Conservation (phyloP, 2,888 invertebrate genomes). For the Cryptosula pallasiana region DNA sequence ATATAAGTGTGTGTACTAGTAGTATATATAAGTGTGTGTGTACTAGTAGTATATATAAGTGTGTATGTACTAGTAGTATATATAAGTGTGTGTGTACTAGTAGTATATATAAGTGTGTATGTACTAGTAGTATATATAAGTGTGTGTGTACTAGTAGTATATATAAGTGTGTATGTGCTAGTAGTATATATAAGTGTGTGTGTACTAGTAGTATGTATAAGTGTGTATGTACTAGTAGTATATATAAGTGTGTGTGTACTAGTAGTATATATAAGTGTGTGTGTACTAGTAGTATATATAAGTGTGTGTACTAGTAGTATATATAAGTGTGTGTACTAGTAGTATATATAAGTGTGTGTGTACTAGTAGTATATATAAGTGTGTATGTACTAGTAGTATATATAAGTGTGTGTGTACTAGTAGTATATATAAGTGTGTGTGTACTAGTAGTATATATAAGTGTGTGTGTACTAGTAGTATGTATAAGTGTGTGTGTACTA, state of each 20-base stretch:
- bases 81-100: neutral
- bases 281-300: neutral
- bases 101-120: neutral
- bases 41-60: too few species aligned
- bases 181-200: neutral
- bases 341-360: too few species aligned
- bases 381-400: constrained; percentile 36
- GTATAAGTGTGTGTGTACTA: too few species aligned
- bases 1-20: too few species aligned
- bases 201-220: neutral
- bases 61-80: neutral
- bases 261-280: too few species aligned
- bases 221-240: too few species aligned
- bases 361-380: neutral
- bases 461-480: neutral
- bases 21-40: constrained; percentile 57
- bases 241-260: constrained; percentile 57
- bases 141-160: too few species aligned
- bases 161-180: neutral
- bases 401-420: constrained; percentile 55
- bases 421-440: too few species aligned
- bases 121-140: too few species aligned
- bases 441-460: neutral
- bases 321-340: too few species aligned
- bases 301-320: neutral